Evolutionary conservation across 2,888 invertebrate species (phyloP), one percentile per base, ranked within the genome.

Genomic region (Tachystola acroxantha): DNA sequence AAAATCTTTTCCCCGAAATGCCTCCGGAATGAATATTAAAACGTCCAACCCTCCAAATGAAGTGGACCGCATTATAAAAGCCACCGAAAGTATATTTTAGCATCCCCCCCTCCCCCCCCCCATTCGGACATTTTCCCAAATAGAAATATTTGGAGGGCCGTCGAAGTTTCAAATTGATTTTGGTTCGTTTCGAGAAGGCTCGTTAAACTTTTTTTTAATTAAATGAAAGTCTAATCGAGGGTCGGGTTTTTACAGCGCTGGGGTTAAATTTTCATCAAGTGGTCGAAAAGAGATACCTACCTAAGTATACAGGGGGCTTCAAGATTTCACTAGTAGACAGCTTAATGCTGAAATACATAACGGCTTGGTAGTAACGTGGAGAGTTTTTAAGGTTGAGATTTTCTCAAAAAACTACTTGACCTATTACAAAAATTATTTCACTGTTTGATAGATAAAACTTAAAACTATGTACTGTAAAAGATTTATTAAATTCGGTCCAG

Each of bases 201-300:
- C 76, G 70, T 69, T 75, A 69, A 75, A 77, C 76, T 73, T 78
- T 64, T 74, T 78, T 79, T 76, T 74, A 80, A 81, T 80, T 80
- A 74, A 80, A 78, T 70, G 62, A 70, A 64, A 51, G 48, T 45
- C 69, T 72, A 74, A 70, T 74, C 70, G 68, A 37, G 46, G 47
- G 41, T 40, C 25, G 26, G 25, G n/a, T 46, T 56, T 59, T 57
- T 57, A 59, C 45, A 53, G 48, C 50, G 50, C 45, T 26, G 29
- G 13, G 28, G 14, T 14, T 25, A 27, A 31, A 12, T 37, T 32
- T 32, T 19, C 26, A 14, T 20, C 12, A 12, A 30, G 13, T 2
- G 6, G 20, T 7, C 6, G 9, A 20, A 20, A 6, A 20, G 20
- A n/a, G n/a, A n/a, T n/a, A n/a, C n/a, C n/a, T n/a, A 16, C 16